Percentiles rank a stretch among this genome's conserved stretches.
Evolutionary conservation across 2,113 vertebrate species (phyloP).

Genomic region (Antechinus flavipes): DNA sequence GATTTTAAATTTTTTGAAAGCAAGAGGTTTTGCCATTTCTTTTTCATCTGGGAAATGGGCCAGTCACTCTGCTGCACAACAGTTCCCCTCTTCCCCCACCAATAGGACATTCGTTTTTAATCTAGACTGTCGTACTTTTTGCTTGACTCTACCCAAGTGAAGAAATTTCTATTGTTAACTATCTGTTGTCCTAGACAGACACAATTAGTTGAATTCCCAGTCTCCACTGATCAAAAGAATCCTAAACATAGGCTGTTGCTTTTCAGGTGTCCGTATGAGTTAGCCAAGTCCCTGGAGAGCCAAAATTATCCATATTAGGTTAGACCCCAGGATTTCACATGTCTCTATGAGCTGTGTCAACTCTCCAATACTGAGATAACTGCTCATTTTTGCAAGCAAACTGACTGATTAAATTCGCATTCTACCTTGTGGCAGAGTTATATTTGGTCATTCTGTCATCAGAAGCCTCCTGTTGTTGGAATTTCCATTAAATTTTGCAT

Average conservation of each 20-base stretch:
- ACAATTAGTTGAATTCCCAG: background rate
- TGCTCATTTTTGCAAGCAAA: background rate
- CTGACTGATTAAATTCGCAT: background rate
- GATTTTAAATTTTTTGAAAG: background rate
- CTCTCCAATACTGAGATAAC: background rate
- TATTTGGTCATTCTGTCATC: background rate
- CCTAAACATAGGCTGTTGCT: background rate
- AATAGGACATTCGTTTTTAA: background rate
- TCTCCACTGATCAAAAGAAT: background rate
- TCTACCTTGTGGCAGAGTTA: background rate
- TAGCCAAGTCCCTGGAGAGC: background rate
- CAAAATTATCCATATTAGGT: background rate
- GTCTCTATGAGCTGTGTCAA: background rate
- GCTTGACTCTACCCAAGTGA: background rate
- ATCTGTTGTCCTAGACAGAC: background rate
- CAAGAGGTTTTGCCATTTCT: background rate
- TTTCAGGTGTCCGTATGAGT: background rate
- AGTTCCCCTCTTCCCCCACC: background rate
- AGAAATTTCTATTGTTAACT: background rate
- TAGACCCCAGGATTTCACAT: background rate
- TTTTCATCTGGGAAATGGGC: background rate
- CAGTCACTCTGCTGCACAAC: background rate
- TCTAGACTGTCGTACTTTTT: background rate
- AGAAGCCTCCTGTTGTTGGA: background rate
- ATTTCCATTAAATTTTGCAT: slow-evolving; percentile 3